phyloP scores from a whole-genome alignment of 2,113 vertebrate species.

The Nibea albiflora region DNA sequence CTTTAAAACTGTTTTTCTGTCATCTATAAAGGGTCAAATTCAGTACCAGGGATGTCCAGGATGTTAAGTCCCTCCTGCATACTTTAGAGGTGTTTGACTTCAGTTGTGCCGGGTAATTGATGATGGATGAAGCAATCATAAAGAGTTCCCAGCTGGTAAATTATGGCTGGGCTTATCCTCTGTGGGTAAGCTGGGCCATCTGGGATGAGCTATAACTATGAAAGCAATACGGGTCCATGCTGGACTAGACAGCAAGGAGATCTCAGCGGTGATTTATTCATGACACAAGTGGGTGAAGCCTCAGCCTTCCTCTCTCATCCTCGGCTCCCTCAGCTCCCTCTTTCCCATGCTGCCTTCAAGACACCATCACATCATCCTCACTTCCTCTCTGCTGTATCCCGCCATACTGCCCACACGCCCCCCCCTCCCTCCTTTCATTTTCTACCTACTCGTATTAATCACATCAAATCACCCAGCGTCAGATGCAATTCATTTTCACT shows the following conservation, averaged over 20 bases:
- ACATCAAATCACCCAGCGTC: conserved; percentile 55
- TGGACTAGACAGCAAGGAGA: conserved; percentile 61
- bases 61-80: conserved; percentile 17
- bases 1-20: not conserved
- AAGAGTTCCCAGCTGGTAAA: conserved; percentile 69
- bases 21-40: conserved; percentile 20
- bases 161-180: conserved; percentile 60
- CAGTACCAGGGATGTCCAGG: conserved; percentile 26
- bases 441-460: conserved; percentile 71
- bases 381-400: conserved; percentile 40
- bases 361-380: conserved; percentile 64
- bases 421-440: conserved; percentile 41
- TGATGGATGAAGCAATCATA: conserved; percentile 70
- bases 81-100: conserved; percentile 39
- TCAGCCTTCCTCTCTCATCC: conserved; percentile 46
- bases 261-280: conserved; percentile 78
- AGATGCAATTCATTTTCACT: conserved; percentile 45
- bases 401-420: conserved; percentile 43
- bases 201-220: conserved; percentile 65
- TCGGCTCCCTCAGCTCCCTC: conserved; percentile 36
- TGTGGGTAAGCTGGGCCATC: conserved; percentile 69
- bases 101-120: conserved; percentile 51
- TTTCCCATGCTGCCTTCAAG: conserved; percentile 40
- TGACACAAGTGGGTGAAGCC: conserved; percentile 75
- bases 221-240: conserved; percentile 50